Percentiles rank a stretch among this genome's conserved stretches.
phyloP scores from a whole-genome alignment of 2,113 vertebrate genomes.

The Cardinalis cardinalis region DNA sequence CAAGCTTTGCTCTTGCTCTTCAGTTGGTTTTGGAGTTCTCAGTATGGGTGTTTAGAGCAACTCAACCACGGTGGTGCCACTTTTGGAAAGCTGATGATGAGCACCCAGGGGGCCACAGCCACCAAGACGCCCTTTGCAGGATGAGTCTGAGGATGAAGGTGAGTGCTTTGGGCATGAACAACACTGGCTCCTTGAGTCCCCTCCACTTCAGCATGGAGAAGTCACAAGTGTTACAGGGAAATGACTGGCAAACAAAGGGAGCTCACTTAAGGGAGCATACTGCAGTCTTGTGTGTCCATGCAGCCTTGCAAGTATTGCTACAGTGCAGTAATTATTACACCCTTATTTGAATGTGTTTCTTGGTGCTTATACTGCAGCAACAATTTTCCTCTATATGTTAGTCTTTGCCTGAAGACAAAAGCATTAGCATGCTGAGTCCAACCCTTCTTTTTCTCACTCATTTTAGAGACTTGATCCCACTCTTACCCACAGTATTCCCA shows the following conservation, averaged over 20 bases:
- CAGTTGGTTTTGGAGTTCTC: neutral
- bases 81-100: neutral
- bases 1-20: neutral
- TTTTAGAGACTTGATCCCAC: neutral
- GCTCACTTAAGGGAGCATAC: neutral
- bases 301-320: neutral
- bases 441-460: neutral
- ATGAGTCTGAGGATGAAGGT: neutral
- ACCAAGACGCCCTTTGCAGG: neutral
- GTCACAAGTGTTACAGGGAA: accelerated
- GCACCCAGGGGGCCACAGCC: neutral
- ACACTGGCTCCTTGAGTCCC: accelerated
- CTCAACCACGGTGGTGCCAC: accelerated
- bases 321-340: neutral
- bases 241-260: neutral
- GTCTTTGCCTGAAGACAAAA: neutral
- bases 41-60: neutral
- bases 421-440: neutral
- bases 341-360: neutral
- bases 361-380: neutral
- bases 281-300: neutral
- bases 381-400: neutral
- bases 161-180: neutral
- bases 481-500: neutral
- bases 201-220: neutral